Conservation (phyloP, 2,113 vertebrate genomes). For the Chloropsis hardwickii region DNA sequence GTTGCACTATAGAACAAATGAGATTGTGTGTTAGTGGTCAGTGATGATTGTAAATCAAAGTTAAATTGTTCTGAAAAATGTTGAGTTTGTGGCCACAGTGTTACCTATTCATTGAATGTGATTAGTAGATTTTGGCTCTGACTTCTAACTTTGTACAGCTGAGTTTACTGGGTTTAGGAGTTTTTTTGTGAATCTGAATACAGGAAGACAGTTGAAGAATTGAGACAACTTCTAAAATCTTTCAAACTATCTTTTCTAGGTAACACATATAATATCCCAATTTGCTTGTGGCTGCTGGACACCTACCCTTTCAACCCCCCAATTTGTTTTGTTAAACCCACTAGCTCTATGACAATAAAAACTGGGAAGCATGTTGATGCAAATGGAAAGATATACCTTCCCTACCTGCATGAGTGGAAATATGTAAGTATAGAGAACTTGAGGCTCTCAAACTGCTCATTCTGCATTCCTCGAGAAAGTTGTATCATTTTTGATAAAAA, state of each 20-base stretch:
- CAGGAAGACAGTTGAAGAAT: background rate
- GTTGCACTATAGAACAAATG: background rate
- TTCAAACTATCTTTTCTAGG: conserved; percentile 73
- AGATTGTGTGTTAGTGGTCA: background rate
- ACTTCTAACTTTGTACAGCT: background rate
- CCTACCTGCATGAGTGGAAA: conserved; percentile 98
- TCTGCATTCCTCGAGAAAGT: background rate
- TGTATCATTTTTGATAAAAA: background rate
- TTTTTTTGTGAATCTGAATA: background rate
- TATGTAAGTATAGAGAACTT: conserved; percentile 79
- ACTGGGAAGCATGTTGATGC: conserved; percentile 98
- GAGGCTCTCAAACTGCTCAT: background rate
- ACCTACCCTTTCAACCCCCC: conserved; percentile 97
- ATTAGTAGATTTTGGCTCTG: background rate
- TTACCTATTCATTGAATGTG: background rate
- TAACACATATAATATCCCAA: conserved; percentile 95
- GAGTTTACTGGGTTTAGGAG: background rate
- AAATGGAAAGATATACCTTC: conserved; percentile 97
- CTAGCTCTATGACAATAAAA: conserved; percentile 98
- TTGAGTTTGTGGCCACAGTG: background rate
- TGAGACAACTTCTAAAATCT: background rate
- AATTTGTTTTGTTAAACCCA: conserved; percentile 99
- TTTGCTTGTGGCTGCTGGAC: conserved; percentile 96
- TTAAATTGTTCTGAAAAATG: background rate
- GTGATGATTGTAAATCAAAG: background rate